phyloP scores from a whole-genome alignment of 2,113 vertebrate species.

The Micromys minutus region DNA sequence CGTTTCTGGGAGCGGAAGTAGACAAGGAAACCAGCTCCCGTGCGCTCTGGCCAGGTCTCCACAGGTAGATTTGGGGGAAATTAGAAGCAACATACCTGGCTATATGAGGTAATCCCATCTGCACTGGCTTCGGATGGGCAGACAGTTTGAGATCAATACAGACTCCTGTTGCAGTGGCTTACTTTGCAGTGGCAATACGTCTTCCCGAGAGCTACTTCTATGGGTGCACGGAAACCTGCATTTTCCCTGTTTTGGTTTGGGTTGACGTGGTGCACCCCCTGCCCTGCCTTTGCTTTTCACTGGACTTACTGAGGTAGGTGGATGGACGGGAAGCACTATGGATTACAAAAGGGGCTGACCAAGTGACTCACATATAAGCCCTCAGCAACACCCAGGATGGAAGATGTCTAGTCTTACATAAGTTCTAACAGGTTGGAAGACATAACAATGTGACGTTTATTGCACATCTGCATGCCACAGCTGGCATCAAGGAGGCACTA shows the following conservation, averaged over 20 bases:
- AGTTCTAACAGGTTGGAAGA: slow-evolving; percentile 30
- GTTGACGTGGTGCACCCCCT: not conserved
- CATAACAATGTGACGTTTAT: not conserved
- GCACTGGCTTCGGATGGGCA: slow-evolving; percentile 62
- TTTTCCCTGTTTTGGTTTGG: slow-evolving; percentile 59
- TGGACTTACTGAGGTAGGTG: not conserved
- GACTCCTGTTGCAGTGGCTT: slow-evolving; percentile 33
- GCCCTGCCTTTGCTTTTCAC: not conserved
- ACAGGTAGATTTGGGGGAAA: slow-evolving; percentile 18
- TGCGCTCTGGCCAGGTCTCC: slow-evolving; percentile 82
- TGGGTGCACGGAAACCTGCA: slow-evolving; percentile 45
- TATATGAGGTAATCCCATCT: slow-evolving; percentile 32
- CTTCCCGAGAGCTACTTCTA: not conserved
- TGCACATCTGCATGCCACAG: slow-evolving; percentile 63
- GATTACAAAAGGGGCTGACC: not conserved
- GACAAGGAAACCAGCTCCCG: slow-evolving; percentile 84
- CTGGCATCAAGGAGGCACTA: slow-evolving; percentile 35
- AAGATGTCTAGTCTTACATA: slow-evolving; percentile 20
- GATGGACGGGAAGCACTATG: not conserved
- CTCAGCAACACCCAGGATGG: not conserved
- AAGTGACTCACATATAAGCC: not conserved
- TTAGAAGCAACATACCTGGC: slow-evolving; percentile 29
- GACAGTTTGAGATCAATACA: not conserved
- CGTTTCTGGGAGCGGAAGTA: slow-evolving; percentile 76
- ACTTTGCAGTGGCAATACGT: slow-evolving; percentile 68